Evolutionary conservation across 37 sponge, comb jelly and placozoan genomes (phyloP), one percentile per base, ranked within the genome.

Genomic region (Cliona cf. orientalis): DNA sequence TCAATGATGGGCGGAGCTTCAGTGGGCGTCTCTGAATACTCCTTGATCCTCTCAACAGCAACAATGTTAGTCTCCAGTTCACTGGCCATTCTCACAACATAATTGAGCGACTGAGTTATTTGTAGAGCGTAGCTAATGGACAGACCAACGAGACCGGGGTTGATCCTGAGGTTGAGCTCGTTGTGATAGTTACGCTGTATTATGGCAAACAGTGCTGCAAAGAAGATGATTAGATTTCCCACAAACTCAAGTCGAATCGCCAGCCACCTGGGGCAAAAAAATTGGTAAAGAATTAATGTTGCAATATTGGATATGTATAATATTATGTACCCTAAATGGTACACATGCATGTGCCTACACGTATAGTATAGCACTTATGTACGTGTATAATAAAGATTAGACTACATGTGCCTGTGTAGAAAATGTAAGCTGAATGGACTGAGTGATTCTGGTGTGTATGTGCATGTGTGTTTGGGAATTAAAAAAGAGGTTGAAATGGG

Each of bases 21-120:
- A 57, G 83, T 89, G 23, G 85, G 66, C 26, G 82, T 61, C 61
- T 90, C 96, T 1, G 92, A 42, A 70, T 98, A 98, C 72, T 98
- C 98, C 68, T 91, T 98, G 37, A 71, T 87, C 66, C 98, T 89
- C 81, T 98, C 98, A 38, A 98, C 94, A 33, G 96, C 80, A 36
- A 98, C 98, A 45, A 98, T 84, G 71, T 95, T 98, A 19, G 94
- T 86, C 71, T 98, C 98, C 80, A 98, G 66, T 61, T 98, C 93
- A 81, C 92, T 88, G 72, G 69, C 91, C 96, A 91, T 92, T 1
- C 98, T 57, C 26, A 98, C 98, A 56, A 95, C 7, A 93, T 94
- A 95, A 53, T 87, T 90, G 44, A 98, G 85, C 11, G 87, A 36
- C 26, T 73, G 78, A 17, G 98, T 98, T 3, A 93, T 71, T 61